Conservation (phyloP, 2,888 invertebrate genomes). For the Trachelus iudaicus region DNA sequence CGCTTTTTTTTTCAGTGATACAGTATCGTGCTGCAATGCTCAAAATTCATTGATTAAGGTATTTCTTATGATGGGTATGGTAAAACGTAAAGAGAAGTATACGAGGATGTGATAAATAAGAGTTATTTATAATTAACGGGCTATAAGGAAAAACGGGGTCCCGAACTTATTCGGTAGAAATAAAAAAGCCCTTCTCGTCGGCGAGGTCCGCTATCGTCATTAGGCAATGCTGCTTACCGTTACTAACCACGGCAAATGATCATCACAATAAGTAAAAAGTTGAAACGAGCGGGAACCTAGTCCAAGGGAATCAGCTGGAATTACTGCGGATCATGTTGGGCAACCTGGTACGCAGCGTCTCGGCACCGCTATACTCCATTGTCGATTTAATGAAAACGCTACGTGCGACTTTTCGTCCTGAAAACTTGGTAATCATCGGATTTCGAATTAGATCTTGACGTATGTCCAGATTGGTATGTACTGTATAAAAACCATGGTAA, state of each 20-base stretch:
- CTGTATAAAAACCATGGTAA: background rate
- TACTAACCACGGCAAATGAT: constrained; percentile 15
- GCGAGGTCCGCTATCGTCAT: constrained; percentile 3
- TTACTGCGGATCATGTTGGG: constrained; percentile 11
- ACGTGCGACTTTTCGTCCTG: constrained; percentile 6
- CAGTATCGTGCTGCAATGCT: background rate
- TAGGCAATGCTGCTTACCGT: constrained; percentile 17
- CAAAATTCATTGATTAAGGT: background rate
- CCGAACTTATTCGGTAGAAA: background rate
- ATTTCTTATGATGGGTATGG: background rate
- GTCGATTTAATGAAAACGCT: constrained; percentile 11
- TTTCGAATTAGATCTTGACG: background rate
- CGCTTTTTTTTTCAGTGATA: background rate
- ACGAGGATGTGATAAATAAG: background rate
- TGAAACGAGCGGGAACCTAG: background rate
- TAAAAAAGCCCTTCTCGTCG: background rate
- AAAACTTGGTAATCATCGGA: background rate
- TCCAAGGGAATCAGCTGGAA: constrained; percentile 7
- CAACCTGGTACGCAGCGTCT: constrained; percentile 1
- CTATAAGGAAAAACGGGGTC: background rate
- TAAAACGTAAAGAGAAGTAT: background rate
- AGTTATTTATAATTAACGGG: background rate
- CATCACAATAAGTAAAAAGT: background rate
- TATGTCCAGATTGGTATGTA: background rate
- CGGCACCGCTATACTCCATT: constrained; percentile 6